Evolutionary conservation across 2,113 vertebrate species (phyloP), one percentile per base, ranked within the genome.

Genomic region (Poeciliopsis occidentalis): DNA sequence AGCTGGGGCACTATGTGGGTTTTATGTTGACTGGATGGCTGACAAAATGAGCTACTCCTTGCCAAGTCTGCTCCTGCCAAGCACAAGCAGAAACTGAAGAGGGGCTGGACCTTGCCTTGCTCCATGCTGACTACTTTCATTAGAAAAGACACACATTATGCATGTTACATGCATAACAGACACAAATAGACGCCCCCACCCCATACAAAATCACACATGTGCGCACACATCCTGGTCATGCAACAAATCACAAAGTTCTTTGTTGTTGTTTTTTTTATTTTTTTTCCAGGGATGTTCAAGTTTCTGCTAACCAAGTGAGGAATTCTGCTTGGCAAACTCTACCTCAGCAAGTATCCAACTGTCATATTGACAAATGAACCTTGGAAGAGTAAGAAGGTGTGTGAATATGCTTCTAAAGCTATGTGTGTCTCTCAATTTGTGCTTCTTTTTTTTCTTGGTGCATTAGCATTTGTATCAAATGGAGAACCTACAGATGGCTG

Each of bases 331-430:
- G 92, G 89, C 91, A 89, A 90, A 90, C 70, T 87, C 76, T 79
- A 62, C 80, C 88, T 88, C 84, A 84, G 86, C 85, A 64, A 82
- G 87, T 82, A 82, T 91, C 92, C 91, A 92, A 88, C 91, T 93
- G 91, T 93, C 92, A 90, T 76, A 77, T 88, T 93, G 91, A 93
- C 92, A 93, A 93, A 93, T 92, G 88, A 91, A 92, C 88, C 88
- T 87, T 87, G 85, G 88, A 87, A 84, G 87, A 91, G 75, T 87
- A 85, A 89, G 60, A 79, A 82, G 75, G 77, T 80, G 75, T 79
- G 83, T 70, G 76, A 71, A 74, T 84, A 15, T 75, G 88, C 86
- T 74, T 85, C 79, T 80, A 83, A 57, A 73, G 60, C 66, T 67
- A 74, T 73, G 78, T 82, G 76, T 69, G 80, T 79, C 67, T 78